Evolutionary conservation across 2,888 invertebrate species (phyloP).

Genomic region (Leptinotarsa haldemani): DNA sequence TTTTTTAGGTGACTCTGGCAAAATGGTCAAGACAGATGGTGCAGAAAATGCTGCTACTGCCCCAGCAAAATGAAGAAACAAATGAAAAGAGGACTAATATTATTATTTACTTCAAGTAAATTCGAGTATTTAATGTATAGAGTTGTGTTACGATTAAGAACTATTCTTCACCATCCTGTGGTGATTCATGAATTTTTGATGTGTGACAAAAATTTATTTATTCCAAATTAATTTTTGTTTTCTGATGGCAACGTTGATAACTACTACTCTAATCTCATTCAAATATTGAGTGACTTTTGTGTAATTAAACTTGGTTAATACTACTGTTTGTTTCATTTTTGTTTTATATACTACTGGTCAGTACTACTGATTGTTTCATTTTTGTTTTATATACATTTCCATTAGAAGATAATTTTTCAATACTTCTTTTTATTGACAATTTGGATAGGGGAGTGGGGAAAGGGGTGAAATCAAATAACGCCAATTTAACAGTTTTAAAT

Average conservation of each 20-base stretch:
- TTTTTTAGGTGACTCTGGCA: slow-evolving; percentile 67
- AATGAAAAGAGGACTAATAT: slow-evolving; percentile 33
- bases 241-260: slow-evolving; percentile 7
- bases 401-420: not conserved
- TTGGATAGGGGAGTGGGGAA: not conserved
- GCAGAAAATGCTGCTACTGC: slow-evolving; percentile 47
- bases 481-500: not conserved
- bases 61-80: slow-evolving; percentile 35
- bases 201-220: slow-evolving; percentile 11
- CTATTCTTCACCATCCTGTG: slow-evolving; percentile 24
- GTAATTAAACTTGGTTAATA: slow-evolving; percentile 23
- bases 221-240: slow-evolving; percentile 23
- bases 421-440: no score
- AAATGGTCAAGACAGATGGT: slow-evolving; percentile 70
- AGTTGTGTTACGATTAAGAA: slow-evolving; percentile 22
- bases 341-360: not conserved
- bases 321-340: not conserved
- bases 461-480: not conserved
- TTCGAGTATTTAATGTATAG: slow-evolving; percentile 47
- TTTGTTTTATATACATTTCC: not conserved
- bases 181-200: slow-evolving; percentile 7
- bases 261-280: slow-evolving; percentile 13
- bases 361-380: not conserved
- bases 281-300: slow-evolving; percentile 19
- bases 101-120: slow-evolving; percentile 42